Conservation (phyloP, 2,113 vertebrate species). For the Aleadryas rufinucha region DNA sequence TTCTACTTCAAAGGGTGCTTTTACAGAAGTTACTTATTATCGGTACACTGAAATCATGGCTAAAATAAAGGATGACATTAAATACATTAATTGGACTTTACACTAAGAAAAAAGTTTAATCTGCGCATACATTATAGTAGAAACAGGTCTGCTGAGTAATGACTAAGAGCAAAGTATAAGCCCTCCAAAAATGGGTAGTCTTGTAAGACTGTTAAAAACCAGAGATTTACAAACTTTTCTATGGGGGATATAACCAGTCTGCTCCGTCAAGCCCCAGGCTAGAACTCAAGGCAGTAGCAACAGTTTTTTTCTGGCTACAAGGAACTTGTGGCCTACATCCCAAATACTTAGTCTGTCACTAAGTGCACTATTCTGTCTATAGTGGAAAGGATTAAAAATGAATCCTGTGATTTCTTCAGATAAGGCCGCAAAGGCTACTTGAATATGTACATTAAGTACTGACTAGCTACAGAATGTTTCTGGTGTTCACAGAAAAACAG, state of each 20-base stretch:
- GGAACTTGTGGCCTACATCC: background rate
- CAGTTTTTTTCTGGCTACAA: background rate
- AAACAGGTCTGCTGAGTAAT: background rate
- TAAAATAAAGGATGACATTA: background rate
- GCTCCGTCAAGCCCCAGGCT: background rate
- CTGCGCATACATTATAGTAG: background rate
- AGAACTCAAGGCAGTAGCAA: background rate
- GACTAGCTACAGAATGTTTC: background rate
- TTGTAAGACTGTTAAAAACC: background rate
- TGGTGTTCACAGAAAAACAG: background rate
- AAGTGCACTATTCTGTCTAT: background rate
- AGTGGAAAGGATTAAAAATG: background rate
- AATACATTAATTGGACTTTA: background rate
- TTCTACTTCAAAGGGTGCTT: background rate
- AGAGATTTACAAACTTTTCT: background rate
- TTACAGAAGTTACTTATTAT: background rate
- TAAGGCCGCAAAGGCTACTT: background rate
- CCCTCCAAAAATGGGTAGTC: fast-evolving
- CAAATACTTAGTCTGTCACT: background rate
- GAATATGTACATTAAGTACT: background rate
- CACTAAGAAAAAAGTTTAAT: background rate
- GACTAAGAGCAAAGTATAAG: background rate
- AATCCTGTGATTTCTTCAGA: background rate
- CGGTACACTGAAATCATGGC: background rate
- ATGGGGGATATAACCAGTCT: background rate